phyloP scores from a whole-genome alignment of 2,888 invertebrate genomes.

The Lingula anatina region DNA sequence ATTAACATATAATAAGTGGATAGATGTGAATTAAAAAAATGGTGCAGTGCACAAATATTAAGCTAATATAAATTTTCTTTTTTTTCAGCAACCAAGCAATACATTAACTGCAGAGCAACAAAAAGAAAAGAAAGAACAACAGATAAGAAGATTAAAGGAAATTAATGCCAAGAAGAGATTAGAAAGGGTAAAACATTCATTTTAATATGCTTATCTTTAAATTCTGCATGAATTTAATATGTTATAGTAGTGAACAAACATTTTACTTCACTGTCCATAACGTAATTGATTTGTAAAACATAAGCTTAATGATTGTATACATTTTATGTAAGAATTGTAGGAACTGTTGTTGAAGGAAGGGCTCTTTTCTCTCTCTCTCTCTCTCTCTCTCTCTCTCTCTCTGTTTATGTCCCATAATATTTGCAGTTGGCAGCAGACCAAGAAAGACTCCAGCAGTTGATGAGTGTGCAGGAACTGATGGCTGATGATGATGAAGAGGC shows the following conservation, averaged over 20 bases:
- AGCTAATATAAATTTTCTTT: too few relatives aligned
- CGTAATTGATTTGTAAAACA: too few relatives aligned
- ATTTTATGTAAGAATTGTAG: not conserved
- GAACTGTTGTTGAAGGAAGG: not conserved
- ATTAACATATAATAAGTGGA: too few relatives aligned
- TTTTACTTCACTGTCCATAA: too few relatives aligned
- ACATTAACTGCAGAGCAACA: slow-evolving; percentile 56
- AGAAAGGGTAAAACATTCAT: slow-evolving; percentile 61
- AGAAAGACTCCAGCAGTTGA: slow-evolving; percentile 72
- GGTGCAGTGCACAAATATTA: too few relatives aligned
- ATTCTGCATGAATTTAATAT: too few relatives aligned
- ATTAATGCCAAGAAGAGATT: slow-evolving; percentile 83
- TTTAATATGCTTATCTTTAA: not conserved
- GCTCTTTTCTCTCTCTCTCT: not conserved
- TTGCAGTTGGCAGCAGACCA: slow-evolving; percentile 76
- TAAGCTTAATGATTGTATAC: too few relatives aligned
- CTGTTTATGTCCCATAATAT: not conserved
- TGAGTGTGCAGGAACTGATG: slow-evolving; percentile 70
- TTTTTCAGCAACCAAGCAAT: slow-evolving; percentile 26
- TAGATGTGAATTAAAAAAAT: too few relatives aligned
- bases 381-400: not conserved
- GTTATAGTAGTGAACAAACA: too few relatives aligned
- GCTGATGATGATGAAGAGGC: slow-evolving; percentile 54
- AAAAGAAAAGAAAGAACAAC: slow-evolving; percentile 78
- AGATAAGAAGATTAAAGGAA: slow-evolving; percentile 78